These are phyloP conservation scores for Zoroaster sp. DNA, from an alignment of 53 echinoderm and acorn worm genomes.

Conservation along the genomic window DNA sequence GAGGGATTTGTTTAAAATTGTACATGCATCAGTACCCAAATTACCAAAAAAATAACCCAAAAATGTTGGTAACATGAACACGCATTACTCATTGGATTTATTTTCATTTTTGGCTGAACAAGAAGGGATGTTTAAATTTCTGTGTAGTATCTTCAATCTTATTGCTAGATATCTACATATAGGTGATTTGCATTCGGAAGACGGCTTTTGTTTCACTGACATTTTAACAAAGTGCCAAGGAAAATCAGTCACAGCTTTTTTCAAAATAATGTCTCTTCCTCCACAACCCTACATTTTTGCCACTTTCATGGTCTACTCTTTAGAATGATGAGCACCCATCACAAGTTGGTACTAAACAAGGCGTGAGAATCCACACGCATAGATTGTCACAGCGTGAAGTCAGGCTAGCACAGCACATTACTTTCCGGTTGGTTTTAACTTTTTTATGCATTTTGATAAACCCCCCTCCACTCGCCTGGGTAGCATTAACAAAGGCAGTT, in stretches of 20 bases:
- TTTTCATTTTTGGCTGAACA: no score
- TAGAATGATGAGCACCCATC: conserved; percentile 13
- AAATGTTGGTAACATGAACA: no score
- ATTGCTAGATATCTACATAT: no score
- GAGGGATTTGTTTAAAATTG: no score
- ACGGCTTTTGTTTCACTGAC: not conserved
- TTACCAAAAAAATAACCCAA: no score
- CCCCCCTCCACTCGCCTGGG: not conserved
- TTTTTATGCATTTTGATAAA: conserved; percentile 47
- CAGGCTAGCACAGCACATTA: conserved; percentile 22
- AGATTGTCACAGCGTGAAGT: conserved; percentile 48
- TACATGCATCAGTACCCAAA: no score
- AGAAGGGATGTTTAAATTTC: no score
- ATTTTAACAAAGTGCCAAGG: not conserved
- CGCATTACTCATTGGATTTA: no score
- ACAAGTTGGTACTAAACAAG: conserved; percentile 20
- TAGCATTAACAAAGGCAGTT: conserved; percentile 38
- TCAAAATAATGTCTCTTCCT: not conserved
- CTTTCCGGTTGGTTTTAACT: conserved; percentile 34
- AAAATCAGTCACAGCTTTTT: not conserved
- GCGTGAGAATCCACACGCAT: conserved; percentile 28
- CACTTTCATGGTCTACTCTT: not conserved
- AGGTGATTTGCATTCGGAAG: not conserved
- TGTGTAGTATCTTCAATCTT: no score
- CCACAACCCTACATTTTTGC: conserved; percentile 10